phyloP scores from a whole-genome alignment of 2,797 vertebrate species.

The Bucorvus abyssinicus region DNA sequence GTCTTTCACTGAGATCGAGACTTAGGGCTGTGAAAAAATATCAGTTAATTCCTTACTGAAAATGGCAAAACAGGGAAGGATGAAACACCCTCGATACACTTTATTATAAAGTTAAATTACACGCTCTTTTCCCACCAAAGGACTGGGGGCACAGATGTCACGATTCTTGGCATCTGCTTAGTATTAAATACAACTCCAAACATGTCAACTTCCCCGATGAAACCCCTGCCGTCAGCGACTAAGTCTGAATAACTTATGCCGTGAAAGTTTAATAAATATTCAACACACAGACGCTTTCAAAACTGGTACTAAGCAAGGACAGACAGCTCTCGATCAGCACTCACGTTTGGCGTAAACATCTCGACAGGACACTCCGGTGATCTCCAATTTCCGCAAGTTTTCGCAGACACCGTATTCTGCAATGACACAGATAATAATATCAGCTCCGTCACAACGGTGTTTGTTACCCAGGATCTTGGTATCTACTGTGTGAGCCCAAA shows the following conservation, averaged over 20 bases:
- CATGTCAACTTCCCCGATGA: not conserved
- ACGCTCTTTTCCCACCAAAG: not conserved
- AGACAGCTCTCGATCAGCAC: slow-evolving; percentile 31
- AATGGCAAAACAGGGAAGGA: not conserved
- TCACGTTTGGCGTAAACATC: slow-evolving; percentile 97
- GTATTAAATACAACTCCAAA: not conserved
- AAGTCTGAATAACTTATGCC: not conserved
- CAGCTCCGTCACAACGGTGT: not conserved
- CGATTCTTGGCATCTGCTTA: not conserved
- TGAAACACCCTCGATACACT: not conserved
- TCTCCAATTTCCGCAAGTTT: slow-evolving; percentile 89
- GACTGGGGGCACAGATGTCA: not conserved
- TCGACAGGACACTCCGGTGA: slow-evolving; percentile 86
- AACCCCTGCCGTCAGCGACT: not conserved
- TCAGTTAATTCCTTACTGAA: not conserved
- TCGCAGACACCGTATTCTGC: slow-evolving; percentile 93
- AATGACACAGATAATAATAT: not conserved
- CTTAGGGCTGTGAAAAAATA: not conserved
- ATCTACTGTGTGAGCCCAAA: not conserved
- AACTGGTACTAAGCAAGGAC: not conserved
- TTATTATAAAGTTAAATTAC: not conserved
- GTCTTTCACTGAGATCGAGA: not conserved
- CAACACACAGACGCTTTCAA: not conserved
- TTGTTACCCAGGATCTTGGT: not conserved
- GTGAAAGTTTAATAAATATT: not conserved